These are phyloP conservation scores for Acrobasis consociella DNA, from an alignment of 2,888 invertebrate species.

Conservation along the genomic window DNA sequence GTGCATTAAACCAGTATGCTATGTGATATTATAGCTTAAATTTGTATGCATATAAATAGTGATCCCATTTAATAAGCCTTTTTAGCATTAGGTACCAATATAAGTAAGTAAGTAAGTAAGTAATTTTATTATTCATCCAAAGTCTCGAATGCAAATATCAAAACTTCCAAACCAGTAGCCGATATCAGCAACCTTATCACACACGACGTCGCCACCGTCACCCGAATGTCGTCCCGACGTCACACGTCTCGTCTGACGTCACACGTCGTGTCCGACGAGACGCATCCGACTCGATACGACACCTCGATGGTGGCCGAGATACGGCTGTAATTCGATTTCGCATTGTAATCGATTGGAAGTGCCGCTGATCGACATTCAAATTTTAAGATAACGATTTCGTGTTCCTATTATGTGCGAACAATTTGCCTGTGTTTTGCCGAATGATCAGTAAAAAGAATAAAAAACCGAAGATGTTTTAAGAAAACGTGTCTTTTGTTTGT, in stretches of 20 bases:
- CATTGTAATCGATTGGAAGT: conserved; percentile 55
- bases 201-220: conserved; percentile 43
- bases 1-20: no score
- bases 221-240: conserved; percentile 43
- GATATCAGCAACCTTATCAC: conserved; percentile 61
- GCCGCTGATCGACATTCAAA: conserved; percentile 56
- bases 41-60: no score
- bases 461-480: background rate
- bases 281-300: conserved; percentile 34
- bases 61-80: no score
- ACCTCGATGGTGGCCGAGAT: conserved; percentile 67
- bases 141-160: background rate
- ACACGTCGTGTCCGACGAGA: conserved; percentile 43
- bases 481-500: background rate
- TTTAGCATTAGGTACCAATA: no score
- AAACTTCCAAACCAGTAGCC: conserved; percentile 46
- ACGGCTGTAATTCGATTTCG: conserved; percentile 57
- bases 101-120: no score
- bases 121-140: conserved; percentile 15
- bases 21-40: no score
- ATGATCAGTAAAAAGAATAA: background rate
- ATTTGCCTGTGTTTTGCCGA: conserved; percentile 1
- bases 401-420: conserved; percentile 14
- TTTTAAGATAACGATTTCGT: conserved; percentile 40
- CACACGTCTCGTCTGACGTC: conserved; percentile 34